Percentiles rank a stretch among this genome's conserved stretches.
These are phyloP conservation scores for Lithophane socia DNA, from an alignment of 2,888 invertebrate species.

Conservation along the genomic window DNA sequence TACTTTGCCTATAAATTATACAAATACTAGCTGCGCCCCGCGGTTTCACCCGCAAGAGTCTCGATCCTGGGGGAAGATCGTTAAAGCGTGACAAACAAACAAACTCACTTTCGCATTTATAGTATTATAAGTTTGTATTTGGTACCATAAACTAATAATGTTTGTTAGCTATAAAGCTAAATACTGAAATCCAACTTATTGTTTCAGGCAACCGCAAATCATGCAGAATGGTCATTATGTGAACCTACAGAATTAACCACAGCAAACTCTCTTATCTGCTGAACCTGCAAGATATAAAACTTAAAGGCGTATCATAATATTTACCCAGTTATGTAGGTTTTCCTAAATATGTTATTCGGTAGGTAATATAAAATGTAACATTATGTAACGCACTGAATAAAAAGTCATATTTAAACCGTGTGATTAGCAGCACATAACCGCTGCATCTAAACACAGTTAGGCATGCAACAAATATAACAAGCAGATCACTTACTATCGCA, in stretches of 20 bases:
- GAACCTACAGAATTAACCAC: not conserved
- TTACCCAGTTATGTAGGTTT: not conserved
- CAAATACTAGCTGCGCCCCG: not conserved
- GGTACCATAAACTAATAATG: not conserved
- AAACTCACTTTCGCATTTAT: no score
- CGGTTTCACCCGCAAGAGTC: no score
- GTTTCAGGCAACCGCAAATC: not conserved
- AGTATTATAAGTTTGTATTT: not conserved
- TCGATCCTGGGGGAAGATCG: no score
- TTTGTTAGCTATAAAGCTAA: not conserved
- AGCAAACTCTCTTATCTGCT: not conserved
- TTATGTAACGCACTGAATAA: conserved; percentile 2
- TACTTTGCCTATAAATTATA: not conserved
- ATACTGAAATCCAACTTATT: not conserved
- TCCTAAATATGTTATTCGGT: not conserved
- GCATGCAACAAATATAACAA: conserved; percentile 25
- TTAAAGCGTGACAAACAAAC: no score
- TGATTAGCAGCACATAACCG: conserved; percentile 17
- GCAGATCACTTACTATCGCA: conserved; percentile 64
- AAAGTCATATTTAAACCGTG: not conserved
- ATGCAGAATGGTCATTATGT: not conserved
- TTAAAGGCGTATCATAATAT: not conserved
- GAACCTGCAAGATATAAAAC: not conserved
- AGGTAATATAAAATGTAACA: not conserved
- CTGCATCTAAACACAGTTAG: conserved; percentile 19